Evolutionary conservation across 2,888 invertebrate genomes (phyloP), one percentile per base, ranked within the genome.

Genomic region (Eupithecia centaureata): DNA sequence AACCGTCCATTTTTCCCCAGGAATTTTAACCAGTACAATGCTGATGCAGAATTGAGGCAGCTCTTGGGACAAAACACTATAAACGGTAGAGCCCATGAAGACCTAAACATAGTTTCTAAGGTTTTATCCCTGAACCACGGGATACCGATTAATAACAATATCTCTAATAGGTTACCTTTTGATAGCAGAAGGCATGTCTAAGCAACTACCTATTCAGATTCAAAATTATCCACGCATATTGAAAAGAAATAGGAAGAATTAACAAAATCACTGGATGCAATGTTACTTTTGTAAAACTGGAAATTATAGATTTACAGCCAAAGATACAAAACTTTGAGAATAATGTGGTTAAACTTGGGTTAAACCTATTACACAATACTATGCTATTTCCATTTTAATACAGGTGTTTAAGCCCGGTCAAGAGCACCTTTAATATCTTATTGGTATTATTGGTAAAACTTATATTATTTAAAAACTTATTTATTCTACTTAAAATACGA

Each of bases 91-190:
- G 91, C 90, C 72, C 94, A 95, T 66, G 97, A 97, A 83, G 97
- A 97, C 86, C 90, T 97, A 61, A 96, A 96, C 83, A 96, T 97
- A 79, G 96, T 97, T 38, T 95, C 96, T 57, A 97, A 97, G 90
- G 96, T 97, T 69, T 88, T 97, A 78, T 96, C 97, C 10, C 88
- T 97, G 65, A 97, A 97, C 86, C 97, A 97, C 79, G 96, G 96
- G 59, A 92, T 96, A n/a, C 81, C 94, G 8, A 79, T 94, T 0
- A 89, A 90, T 72, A 88, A 88, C 66, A 85, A 87, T 65, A 81
- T 93, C 27, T 88, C 88, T 18, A 91, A 92, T 70, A 87, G 90
- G 75, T 78, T 91, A 72, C 84, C 87, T 38, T 94, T 92, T 75
- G 93, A 93, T 64, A 91, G 86, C 65, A 83, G 92, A 75, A 86